Base-by-base conservation (phyloP, 2,888 invertebrate genomes). In the Patella depressa region DNA sequence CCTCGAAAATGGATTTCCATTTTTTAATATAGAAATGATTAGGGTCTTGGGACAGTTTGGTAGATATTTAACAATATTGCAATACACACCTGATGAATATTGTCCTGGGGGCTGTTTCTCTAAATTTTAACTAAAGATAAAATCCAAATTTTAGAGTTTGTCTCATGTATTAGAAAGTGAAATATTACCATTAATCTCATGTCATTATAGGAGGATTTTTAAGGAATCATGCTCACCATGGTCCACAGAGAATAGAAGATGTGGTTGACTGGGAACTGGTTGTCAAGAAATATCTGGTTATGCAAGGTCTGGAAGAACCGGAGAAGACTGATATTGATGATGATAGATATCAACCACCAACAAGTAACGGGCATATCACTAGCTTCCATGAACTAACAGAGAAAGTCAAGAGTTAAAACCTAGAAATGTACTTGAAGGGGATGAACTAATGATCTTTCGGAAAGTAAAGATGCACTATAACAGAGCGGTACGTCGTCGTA, bases 201-300 rank as follows among this genome's bases (percentile, higher is more conserved):
- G 45, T 45, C 7, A 45, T 45, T 45, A 45, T 45, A 84, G 85
- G 82, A 74, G 84, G 81, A 2, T 85, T 84, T 72, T 72, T 84
- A 54, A 76, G 82, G n/a, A 73, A 78, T 15, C 69, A 53, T 15
- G 59, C 45, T 69, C 45, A 17, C 12, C 85, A 84, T 55, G 88
- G 88, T n/a, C 88, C 89, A 1, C 85, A 87, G 75, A 81, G 86
- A 53, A 85, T 91, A 29, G 91, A 91, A 78, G 88, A 91, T 75
- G 90, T 90, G 34, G 88, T 91, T 3, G 86, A 90, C 79, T 91
- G 91, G 91, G 77, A 82, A 59, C 80, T 82, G 76, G 91, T 91
- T 19, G 88, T 88, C 7, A 85, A 88, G 53, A 87, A 88, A 70
- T 91, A 90, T 75, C 85, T 87, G 70, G 78, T 83, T 45, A 86